These are phyloP conservation scores for Phalacrocorax carbo DNA, from an alignment of 2,113 vertebrate species.

Conservation along the genomic window DNA sequence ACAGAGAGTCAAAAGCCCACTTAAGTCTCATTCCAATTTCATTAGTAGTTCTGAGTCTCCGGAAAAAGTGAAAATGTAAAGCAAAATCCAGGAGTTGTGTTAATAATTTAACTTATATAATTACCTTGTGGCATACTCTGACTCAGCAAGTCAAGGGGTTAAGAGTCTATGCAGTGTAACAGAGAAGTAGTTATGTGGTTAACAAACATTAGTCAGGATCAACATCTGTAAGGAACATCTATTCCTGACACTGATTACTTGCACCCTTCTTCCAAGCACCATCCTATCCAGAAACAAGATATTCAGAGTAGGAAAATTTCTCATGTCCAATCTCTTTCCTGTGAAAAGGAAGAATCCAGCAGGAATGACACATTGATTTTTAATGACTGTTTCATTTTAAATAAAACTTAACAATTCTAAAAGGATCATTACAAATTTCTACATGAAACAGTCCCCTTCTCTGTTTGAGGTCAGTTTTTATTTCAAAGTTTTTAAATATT, in stretches of 20 bases:
- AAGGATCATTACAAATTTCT: neutral
- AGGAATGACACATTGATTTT: neutral
- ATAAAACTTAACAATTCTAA: neutral
- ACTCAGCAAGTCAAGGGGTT: neutral
- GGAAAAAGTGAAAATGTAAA: neutral
- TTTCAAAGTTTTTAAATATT: neutral
- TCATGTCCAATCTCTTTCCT: neutral
- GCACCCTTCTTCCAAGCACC: neutral
- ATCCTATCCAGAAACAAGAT: neutral
- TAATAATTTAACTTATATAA: neutral
- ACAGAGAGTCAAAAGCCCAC: neutral
- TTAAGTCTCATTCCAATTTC: neutral
- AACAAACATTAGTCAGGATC: neutral
- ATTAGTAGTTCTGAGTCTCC: neutral
- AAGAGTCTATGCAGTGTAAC: neutral
- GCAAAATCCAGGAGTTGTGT: neutral
- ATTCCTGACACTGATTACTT: neutral
- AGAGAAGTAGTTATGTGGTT: neutral
- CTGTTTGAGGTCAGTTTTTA: neutral
- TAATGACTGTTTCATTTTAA: neutral
- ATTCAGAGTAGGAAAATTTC: neutral
- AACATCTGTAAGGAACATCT: neutral
- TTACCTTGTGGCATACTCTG: neutral
- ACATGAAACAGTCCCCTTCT: neutral
- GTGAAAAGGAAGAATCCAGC: neutral